Evolutionary conservation across 2,113 vertebrate genomes (phyloP), one percentile per base, ranked within the genome.

Genomic region (Plestiodon gilberti): DNA sequence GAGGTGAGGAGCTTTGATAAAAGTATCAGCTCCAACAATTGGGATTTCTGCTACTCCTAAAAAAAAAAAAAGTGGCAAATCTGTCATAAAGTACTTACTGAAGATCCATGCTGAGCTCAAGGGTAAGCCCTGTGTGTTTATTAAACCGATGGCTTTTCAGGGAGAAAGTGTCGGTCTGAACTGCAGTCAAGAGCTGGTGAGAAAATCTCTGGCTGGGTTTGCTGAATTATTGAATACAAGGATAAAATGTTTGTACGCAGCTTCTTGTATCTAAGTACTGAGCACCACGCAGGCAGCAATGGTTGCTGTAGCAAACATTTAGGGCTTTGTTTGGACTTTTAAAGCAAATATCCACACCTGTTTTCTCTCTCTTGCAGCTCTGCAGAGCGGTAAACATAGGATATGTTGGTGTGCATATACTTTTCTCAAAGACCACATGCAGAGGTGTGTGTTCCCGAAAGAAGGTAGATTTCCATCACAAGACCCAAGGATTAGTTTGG

Each of bases 21-120:
- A 82, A 81, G 89, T 84, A 88, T 87, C 0, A 2, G 74, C 90
- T 91, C 79, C 77, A 89, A 75, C 84, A 85, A 75, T 1, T 70
- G 14, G 91, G 78, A 93, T 94, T 94, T 93, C 84, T 92, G 74
- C 38, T 88, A 30, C 88, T 79, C 82, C 88, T 90, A 89, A 33
- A 88, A 87, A 52, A 81, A n/a, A 90, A 55, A 89, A 89, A 67
- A 82, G 89, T 86, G 87, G 87, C 78, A 93, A 82, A 92, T 84
- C 88, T 79, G 89, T 87, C 94, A 83, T 85, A 78, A 55, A 80
- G 90, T 87, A 89, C 93, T 96, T 89, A 84, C 81, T 33, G 48
- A 84, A 86, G 91, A 95, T 94, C 94, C 59, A 81, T 0, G 0
- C 74, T 7, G 87, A 93, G 74, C 94, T 94, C 92, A 81, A 87